Conservation (phyloP, 2,113 vertebrate genomes). For the Etheostoma cragini region DNA sequence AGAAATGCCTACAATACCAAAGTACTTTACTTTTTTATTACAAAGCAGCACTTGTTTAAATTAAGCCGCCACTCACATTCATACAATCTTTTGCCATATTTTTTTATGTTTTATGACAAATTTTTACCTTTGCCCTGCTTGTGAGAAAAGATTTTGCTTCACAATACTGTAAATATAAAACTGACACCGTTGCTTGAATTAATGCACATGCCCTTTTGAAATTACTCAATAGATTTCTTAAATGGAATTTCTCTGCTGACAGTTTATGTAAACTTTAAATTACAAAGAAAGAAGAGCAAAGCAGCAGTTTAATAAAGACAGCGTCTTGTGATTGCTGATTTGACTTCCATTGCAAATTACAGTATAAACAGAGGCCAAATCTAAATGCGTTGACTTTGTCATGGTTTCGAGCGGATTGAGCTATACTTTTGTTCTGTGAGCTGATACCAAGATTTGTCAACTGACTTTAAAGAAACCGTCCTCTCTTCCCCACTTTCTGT, state of each 20-base stretch:
- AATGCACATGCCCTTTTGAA: constrained; percentile 6
- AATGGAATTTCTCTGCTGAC: neutral
- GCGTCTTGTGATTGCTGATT: neutral
- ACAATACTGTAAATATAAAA: constrained; percentile 15
- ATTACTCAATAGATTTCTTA: neutral
- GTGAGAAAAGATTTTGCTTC: neutral
- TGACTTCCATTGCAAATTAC: neutral
- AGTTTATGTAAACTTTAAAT: constrained; percentile 30
- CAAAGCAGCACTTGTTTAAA: constrained; percentile 2
- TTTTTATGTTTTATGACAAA: neutral
- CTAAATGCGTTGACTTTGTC: neutral
- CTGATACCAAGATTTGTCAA: neutral
- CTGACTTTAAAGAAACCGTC: neutral
- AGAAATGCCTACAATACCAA: neutral
- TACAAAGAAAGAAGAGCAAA: constrained; percentile 13
- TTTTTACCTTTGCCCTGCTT: constrained; percentile 12
- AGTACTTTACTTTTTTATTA: neutral
- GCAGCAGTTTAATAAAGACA: constrained; percentile 17
- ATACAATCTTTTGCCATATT: neutral
- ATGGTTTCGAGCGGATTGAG: neutral
- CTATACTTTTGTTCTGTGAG: neutral
- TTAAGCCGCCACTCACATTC: constrained; percentile 7
- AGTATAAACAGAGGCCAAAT: neutral
- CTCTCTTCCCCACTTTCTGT: neutral
- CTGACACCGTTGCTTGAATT: neutral